phyloP scores from a whole-genome alignment of 2,797 vertebrate genomes.

The Phaenicophaeus curvirostris region DNA sequence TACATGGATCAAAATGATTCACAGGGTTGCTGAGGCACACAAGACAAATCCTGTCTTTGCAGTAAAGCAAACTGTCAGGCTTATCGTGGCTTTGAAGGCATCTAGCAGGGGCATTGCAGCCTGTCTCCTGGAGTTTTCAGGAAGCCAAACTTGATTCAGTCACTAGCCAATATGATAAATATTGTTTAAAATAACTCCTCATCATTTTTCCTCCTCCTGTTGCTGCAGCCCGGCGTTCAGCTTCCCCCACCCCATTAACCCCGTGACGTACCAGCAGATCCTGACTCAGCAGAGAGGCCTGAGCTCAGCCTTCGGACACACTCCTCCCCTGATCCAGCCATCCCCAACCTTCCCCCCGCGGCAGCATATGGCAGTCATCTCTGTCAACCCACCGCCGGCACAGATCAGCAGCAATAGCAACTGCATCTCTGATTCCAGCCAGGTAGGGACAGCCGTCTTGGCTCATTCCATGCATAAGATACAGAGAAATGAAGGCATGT shows the following conservation, averaged over 20 bases:
- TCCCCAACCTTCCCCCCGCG: constrained; percentile 85
- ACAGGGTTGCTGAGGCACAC: neutral
- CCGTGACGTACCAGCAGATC: constrained; percentile 94
- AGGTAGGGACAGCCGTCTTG: constrained; percentile 77
- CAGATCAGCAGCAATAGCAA: constrained; percentile 81
- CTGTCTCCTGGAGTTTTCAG: neutral
- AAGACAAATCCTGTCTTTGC: neutral
- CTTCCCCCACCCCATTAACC: constrained; percentile 95
- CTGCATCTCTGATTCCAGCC: constrained; percentile 80
- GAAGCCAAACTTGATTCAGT: neutral
- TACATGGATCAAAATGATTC: neutral
- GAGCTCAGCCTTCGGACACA: constrained; percentile 91
- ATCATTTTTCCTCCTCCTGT: neutral
- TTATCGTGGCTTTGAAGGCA: neutral
- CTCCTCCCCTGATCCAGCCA: constrained; percentile 89
- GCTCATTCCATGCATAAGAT: neutral
- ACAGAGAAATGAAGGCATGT: rapidly evolving
- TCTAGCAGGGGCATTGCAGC: neutral
- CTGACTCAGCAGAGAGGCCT: constrained; percentile 91
- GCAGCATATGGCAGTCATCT: constrained; percentile 83
- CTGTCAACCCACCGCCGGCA: constrained; percentile 66
- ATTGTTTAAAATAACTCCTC: neutral
- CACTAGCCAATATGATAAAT: neutral
- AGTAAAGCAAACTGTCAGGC: neutral
- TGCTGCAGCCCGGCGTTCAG: constrained; percentile 89